Percentiles rank a stretch among this genome's conserved stretches.
Conservation (phyloP, 2,888 invertebrate species). For the Zonitis immaculata region DNA sequence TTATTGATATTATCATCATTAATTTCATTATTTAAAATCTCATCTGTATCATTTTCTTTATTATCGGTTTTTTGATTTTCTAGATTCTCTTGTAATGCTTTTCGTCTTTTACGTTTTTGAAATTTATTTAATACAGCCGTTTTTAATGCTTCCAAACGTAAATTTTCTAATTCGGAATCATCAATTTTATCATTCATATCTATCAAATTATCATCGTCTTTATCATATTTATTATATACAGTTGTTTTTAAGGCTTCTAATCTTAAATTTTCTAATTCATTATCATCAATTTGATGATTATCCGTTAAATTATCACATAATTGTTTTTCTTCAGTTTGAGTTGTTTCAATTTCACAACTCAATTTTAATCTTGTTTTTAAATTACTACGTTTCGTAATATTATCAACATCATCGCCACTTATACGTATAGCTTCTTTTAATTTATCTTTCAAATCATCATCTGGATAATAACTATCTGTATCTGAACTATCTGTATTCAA, state of each 20-base stretch:
- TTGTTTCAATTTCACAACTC: background rate
- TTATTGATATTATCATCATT: constrained; percentile 42
- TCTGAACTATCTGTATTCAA: constrained; percentile 27
- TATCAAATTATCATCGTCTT: constrained; percentile 26
- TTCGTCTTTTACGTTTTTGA: constrained; percentile 42
- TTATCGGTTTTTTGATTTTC: constrained; percentile 31
- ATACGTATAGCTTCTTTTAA: constrained; percentile 55
- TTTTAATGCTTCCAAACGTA: constrained; percentile 62
- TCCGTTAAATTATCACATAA: background rate
- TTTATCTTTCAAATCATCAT: constrained; percentile 33
- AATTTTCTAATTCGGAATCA: constrained; percentile 58
- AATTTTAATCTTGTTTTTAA: constrained; percentile 39
- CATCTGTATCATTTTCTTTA: constrained; percentile 31
- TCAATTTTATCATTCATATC: constrained; percentile 18
- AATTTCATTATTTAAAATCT: constrained; percentile 19
- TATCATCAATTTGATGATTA: constrained; percentile 41
- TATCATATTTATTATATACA: constrained; percentile 59
- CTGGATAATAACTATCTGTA: constrained; percentile 30
- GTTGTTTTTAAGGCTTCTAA: constrained; percentile 64
- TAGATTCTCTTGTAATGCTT: background rate
- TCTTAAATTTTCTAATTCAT: constrained; percentile 59
- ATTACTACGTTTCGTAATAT: constrained; percentile 33
- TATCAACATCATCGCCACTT: constrained; percentile 26
- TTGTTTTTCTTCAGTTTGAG: background rate
- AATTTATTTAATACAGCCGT: constrained; percentile 65